Evolutionary conservation across 2,888 invertebrate species (phyloP).

Genomic region (Eupelmus urozonus): DNA sequence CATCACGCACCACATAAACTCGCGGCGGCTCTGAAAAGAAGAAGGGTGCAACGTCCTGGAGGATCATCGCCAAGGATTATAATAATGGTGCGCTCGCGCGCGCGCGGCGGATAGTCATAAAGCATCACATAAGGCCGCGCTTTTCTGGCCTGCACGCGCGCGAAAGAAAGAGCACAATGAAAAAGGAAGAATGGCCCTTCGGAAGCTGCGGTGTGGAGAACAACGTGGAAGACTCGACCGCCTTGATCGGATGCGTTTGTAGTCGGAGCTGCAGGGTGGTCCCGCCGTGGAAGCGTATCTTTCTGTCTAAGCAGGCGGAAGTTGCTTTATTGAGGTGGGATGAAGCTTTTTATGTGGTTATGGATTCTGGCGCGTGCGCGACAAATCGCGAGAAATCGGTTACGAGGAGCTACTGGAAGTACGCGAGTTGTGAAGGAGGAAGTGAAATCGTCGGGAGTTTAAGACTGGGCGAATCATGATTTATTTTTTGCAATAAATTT

Average conservation of each 20-base stretch:
- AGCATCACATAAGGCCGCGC: conserved; percentile 27
- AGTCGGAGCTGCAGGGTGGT: neutral
- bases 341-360: neutral
- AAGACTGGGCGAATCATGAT: no score
- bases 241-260: no score
- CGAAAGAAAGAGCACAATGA: no score
- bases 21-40: neutral
- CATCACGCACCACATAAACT: conserved; percentile 12
- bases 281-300: neutral
- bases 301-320: no score
- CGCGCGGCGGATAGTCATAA: no score
- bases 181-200: no score
- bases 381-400: neutral
- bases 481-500: no score
- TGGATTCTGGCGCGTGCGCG: neutral
- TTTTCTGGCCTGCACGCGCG: conserved; percentile 27
- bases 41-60: conserved; percentile 36
- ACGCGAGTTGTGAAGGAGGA: no score
- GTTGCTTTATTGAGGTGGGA: no score
- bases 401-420: neutral
- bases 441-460: no score
- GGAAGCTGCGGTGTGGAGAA: no score
- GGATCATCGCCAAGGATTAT: conserved; percentile 34
- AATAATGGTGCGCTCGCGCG: conserved; percentile 30
- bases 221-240: no score